Evolutionary conservation across 2,113 vertebrate species (phyloP).

Genomic region (Eleginops maclovinus): DNA sequence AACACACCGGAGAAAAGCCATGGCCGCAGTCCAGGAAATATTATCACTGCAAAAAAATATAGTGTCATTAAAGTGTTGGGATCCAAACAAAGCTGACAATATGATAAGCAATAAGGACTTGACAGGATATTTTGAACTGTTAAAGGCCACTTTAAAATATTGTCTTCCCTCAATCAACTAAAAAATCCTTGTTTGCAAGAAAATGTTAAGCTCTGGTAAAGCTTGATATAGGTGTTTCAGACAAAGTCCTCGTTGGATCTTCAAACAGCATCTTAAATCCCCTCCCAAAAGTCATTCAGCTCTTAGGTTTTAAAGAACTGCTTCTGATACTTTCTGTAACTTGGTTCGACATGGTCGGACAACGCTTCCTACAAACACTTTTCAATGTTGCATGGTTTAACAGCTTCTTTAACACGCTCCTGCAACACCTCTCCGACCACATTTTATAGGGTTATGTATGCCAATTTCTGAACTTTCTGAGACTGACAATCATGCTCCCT

Average conservation of each 20-base stretch:
- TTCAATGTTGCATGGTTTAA: background rate
- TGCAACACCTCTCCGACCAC: too few relatives aligned
- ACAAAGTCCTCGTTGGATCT: background rate
- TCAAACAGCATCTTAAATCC: background rate
- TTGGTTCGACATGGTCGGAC: background rate
- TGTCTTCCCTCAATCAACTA: too few relatives aligned
- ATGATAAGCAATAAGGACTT: background rate
- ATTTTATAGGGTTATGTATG: too few relatives aligned
- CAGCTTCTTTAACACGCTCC: too few relatives aligned
- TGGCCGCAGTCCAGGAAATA: background rate
- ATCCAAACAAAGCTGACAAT: background rate
- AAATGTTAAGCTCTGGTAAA: background rate
- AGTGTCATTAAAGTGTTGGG: background rate
- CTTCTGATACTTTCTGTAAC: background rate
- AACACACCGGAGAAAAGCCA: background rate
- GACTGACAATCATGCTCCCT: too few relatives aligned
- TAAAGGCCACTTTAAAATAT: too few relatives aligned
- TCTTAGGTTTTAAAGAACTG: background rate
- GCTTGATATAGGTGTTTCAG: background rate
- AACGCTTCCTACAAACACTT: background rate
- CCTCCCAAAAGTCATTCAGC: background rate
- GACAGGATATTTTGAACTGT: background rate
- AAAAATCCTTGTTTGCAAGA: too few relatives aligned
- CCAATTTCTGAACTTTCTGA: too few relatives aligned
- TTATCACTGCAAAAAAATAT: background rate